These are phyloP conservation scores for Orycteropus afer DNA, from an alignment of 2,113 vertebrate genomes.

Conservation along the genomic window DNA sequence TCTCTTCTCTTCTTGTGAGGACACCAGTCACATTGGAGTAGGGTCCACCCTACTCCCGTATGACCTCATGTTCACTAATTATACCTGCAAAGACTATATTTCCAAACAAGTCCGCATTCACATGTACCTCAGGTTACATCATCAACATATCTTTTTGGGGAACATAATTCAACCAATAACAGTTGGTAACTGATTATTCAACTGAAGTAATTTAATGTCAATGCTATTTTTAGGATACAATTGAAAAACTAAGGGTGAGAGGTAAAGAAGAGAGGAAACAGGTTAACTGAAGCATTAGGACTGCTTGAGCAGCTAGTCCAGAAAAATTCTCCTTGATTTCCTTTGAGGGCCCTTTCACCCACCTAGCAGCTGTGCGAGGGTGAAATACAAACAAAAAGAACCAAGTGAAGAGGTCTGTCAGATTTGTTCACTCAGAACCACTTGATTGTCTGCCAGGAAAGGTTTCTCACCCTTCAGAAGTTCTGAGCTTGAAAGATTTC, in stretches of 20 bases:
- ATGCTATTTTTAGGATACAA: constrained; percentile 15
- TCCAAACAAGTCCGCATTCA: neutral
- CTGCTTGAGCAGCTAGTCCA: neutral
- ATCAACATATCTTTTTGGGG: neutral
- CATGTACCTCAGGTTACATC: neutral
- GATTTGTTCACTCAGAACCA: constrained; percentile 17
- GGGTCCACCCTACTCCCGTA: neutral
- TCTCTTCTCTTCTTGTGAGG: neutral
- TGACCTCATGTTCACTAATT: neutral
- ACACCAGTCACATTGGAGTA: neutral
- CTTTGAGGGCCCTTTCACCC: neutral
- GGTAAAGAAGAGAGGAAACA: neutral
- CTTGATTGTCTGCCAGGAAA: constrained; percentile 55
- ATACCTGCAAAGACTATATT: neutral
- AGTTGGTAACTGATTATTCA: neutral
- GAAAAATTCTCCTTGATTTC: neutral
- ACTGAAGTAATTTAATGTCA: constrained; percentile 18
- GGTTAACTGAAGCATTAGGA: neutral
- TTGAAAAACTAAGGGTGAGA: neutral
- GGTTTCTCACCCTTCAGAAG: constrained; percentile 43
- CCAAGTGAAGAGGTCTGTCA: neutral
- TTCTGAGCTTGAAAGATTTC: constrained; percentile 33
- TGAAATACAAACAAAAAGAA: constrained; percentile 16
- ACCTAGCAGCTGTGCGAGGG: neutral
- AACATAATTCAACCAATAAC: neutral